Evolutionary conservation across 2,888 invertebrate species (phyloP).

Genomic region (Cryptosula pallasiana): DNA sequence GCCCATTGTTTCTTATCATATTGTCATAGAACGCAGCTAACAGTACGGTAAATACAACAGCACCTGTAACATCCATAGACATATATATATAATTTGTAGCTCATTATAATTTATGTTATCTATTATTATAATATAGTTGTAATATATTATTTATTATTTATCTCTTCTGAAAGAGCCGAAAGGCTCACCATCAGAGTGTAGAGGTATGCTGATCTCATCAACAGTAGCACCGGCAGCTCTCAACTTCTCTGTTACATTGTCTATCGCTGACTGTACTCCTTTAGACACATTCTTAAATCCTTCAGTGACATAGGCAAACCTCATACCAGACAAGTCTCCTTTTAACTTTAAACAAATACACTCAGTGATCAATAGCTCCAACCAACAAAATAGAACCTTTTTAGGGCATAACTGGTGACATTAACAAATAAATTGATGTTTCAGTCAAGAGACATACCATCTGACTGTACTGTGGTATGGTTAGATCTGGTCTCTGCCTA

Average conservation of each 20-base stretch:
- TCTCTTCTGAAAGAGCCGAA: too few relatives aligned
- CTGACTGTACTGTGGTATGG: slow-evolving; percentile 33
- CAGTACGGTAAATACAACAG: background rate
- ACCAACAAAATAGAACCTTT: too few relatives aligned
- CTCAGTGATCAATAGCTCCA: too few relatives aligned
- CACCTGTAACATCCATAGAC: background rate
- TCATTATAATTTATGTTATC: too few relatives aligned
- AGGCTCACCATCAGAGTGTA: slow-evolving; percentile 36
- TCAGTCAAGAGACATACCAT: slow-evolving; percentile 33
- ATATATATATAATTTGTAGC: background rate
- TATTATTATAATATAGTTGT: too few relatives aligned
- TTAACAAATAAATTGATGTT: too few relatives aligned
- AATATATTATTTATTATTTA: too few relatives aligned
- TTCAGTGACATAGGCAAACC: slow-evolving; percentile 40
- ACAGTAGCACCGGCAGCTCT: slow-evolving; percentile 33
- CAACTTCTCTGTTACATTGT: slow-evolving; percentile 32
- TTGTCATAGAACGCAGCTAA: background rate
- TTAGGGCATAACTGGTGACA: too few relatives aligned
- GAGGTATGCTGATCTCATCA: slow-evolving; percentile 38
- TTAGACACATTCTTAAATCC: slow-evolving; percentile 32
- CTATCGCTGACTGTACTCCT: slow-evolving; percentile 24
- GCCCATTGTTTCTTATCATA: background rate
- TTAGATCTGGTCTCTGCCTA: slow-evolving; percentile 32
- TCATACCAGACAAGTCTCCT: slow-evolving; percentile 32
- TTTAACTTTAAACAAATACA: slow-evolving; percentile 34